These are phyloP conservation scores for Uria aalge DNA, from an alignment of 2,113 vertebrate species.

Conservation along the genomic window DNA sequence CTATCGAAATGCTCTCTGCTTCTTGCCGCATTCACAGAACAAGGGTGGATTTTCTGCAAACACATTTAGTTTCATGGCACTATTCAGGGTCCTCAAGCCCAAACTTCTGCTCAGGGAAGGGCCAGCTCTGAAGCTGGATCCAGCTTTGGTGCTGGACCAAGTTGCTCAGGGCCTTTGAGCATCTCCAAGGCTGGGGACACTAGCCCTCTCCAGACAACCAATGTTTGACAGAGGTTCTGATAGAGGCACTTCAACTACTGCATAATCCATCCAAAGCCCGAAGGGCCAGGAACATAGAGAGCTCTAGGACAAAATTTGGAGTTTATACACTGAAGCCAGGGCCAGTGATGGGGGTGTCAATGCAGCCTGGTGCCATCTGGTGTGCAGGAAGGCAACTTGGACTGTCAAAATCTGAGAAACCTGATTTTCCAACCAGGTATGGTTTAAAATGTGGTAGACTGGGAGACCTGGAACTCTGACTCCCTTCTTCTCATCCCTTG, in stretches of 20 bases:
- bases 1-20: neutral
- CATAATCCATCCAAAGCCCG: neutral
- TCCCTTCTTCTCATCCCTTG: neutral
- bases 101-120: neutral
- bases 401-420: neutral
- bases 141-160: neutral
- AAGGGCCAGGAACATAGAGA: neutral
- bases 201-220: neutral
- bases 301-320: neutral
- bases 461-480: neutral
- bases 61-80: neutral
- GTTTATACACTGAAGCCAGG: neutral
- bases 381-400: neutral
- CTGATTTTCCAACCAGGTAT: neutral
- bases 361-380: neutral
- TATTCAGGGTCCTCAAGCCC: neutral
- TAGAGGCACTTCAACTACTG: neutral
- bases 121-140: neutral
- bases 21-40: neutral
- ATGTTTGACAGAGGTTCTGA: neutral
- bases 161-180: neutral
- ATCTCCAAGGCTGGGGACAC: neutral
- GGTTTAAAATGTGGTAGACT: neutral
- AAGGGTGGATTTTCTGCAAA: neutral
- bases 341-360: fast-evolving